Base-by-base conservation (phyloP, 2,888 invertebrate species). In the Saturnia pavonia region DNA sequence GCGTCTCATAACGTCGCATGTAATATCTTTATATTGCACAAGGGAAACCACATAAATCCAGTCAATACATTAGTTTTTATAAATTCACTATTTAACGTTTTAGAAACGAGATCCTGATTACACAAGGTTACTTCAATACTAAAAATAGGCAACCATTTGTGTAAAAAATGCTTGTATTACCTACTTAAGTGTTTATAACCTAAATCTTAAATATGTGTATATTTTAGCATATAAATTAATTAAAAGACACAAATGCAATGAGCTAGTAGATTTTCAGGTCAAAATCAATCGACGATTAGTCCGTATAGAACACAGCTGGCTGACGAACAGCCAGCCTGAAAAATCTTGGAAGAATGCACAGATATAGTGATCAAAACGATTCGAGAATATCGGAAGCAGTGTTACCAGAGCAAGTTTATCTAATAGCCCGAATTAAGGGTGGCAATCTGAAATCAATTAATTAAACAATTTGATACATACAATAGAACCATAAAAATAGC, bases 1-100 rank as follows among this genome's bases (percentile, higher is more conserved):
- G 92, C 91, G 89, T 80, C 83, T 82, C 82, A 85, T 83, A 73
- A 76, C 82, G 84, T 79, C 75, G 79, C 79, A 76, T 71, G 74
- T 71, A 76, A 76, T 73, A 60, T 69, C 40, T 71, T 70, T 71
- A 71, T 74, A 65, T 76, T 79, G 76, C 84, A 82, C 85, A 67
- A 34, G n/a, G 42, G n/a, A 43, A 67, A 67, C 74, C 85, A 85
- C 85, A 82, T 81, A 81, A 77, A 76, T 74, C 73, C 78, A 67
- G 67, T 70, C 70, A 70, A 54, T 77, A 78, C 71, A 71, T 73
- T 80, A 60, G 82, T 84, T 82, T 75, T 69, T 69, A 72, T 54
- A 76, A 74, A 76, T 75, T 77, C 82, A 83, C 82, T 81, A 80
- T 74, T 74, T 68, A 74, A 75, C 71, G 19, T 63, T 40, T 22